A percentile compares a stretch with the other conserved stretches of the same genome.
Conservation (phyloP, 2,888 invertebrate species). For the Ormyrus labotus region DNA sequence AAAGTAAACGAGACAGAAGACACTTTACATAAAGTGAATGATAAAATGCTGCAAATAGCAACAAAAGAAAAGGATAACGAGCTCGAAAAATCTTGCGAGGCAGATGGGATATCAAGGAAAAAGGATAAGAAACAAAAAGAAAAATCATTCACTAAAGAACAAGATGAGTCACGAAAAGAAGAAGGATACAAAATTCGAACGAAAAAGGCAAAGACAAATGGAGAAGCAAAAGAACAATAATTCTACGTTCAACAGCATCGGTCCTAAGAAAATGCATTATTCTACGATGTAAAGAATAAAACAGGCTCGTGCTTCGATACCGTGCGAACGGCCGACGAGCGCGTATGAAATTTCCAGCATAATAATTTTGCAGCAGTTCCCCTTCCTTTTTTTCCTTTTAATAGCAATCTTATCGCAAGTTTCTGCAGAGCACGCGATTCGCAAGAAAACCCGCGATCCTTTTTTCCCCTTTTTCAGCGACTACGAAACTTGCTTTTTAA, state of each 20-base stretch:
- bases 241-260: conserved; percentile 24
- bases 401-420: conserved; percentile 51
- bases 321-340: conserved; percentile 1
- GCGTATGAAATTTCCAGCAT: conserved; percentile 43
- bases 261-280: conserved; percentile 42
- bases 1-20: neutral
- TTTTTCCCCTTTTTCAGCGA: conserved; percentile 10
- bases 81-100: conserved; percentile 9
- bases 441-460: conserved; percentile 32
- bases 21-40: neutral
- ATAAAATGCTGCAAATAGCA: conserved; percentile 26
- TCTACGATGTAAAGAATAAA: conserved; percentile 32
- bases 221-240: conserved; percentile 27
- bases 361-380: conserved; percentile 44
- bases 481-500: no score
- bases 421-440: conserved; percentile 42
- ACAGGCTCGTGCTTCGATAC: conserved; percentile 20
- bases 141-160: neutral
- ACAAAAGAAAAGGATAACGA: conserved; percentile 4
- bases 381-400: conserved; percentile 42
- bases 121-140: conserved; percentile 16
- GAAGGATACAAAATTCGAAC: conserved; percentile 46
- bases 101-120: neutral
- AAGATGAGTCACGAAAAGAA: conserved; percentile 17
- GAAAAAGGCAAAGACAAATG: conserved; percentile 53